Evolutionary conservation across 2,888 invertebrate genomes (phyloP).

Genomic region (Conistra vaccinii): DNA sequence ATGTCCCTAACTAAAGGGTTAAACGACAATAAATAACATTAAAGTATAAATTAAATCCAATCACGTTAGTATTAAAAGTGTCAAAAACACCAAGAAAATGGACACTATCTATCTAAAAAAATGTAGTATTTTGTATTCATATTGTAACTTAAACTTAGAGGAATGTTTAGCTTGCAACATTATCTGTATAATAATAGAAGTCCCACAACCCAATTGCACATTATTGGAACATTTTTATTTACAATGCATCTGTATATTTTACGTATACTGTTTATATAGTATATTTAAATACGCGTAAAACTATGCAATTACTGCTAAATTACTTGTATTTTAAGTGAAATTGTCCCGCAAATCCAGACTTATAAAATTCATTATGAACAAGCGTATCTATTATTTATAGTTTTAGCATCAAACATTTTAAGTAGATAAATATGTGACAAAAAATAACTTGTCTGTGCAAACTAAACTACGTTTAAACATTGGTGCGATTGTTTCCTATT

Average conservation of each 20-base stretch:
- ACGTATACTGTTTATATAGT: conserved; percentile 36
- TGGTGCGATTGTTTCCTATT: conserved; percentile 46
- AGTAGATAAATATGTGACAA: conserved; percentile 36
- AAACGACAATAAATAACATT: conserved; percentile 16
- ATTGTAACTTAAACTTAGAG: conserved; percentile 29
- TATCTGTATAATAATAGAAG: background rate
- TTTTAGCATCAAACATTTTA: conserved; percentile 31
- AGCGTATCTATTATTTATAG: conserved; percentile 9
- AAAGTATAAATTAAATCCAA: background rate
- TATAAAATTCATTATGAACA: conserved; percentile 8
- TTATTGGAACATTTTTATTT: conserved; percentile 16
- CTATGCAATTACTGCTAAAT: conserved; percentile 21
- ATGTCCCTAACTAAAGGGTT: background rate
- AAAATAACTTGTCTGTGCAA: conserved; percentile 51
- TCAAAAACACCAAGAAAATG: background rate
- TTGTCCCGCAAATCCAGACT: conserved; percentile 20
- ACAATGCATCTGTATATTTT: conserved; percentile 16
- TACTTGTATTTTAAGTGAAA: conserved; percentile 36
- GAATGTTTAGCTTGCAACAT: conserved; percentile 40
- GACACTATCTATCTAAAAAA: background rate
- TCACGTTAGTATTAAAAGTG: background rate
- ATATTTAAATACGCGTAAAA: conserved; percentile 35
- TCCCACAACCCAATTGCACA: conserved; percentile 46
- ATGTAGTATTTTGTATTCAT: background rate
- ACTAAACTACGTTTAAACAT: conserved; percentile 55